These are phyloP conservation scores for Erethizon dorsatum DNA, from an alignment of 2,797 vertebrate species.

Conservation along the genomic window DNA sequence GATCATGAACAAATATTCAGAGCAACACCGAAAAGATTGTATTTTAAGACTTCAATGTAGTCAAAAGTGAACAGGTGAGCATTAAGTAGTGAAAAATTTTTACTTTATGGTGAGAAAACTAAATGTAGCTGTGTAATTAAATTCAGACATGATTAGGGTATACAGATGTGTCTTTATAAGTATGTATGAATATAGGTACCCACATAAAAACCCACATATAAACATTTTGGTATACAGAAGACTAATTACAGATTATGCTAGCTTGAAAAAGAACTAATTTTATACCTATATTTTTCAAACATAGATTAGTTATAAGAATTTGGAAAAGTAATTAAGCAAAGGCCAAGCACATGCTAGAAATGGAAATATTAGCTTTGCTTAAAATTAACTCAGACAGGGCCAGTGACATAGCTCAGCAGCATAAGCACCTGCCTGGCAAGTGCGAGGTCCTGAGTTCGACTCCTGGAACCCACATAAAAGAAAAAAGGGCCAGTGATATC, in stretches of 20 bases:
- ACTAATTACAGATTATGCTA: conserved; percentile 52
- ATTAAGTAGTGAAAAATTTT: conserved; percentile 45
- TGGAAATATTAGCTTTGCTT: background rate
- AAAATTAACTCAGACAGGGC: conserved; percentile 17
- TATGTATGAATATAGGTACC: background rate
- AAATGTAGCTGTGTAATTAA: background rate
- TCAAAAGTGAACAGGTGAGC: conserved; percentile 6
- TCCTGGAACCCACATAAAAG: too few species aligned
- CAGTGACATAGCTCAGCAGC: too few species aligned
- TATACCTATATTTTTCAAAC: conserved; percentile 26
- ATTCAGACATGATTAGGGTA: conserved; percentile 30
- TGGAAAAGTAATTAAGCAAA: conserved; percentile 66
- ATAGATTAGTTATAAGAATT: conserved; percentile 39
- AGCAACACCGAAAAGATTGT: conserved; percentile 16
- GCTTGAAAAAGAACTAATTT: conserved; percentile 60
- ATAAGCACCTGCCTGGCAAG: too few species aligned
- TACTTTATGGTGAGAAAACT: background rate
- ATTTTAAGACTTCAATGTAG: background rate
- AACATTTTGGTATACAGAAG: conserved; percentile 29
- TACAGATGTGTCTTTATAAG: background rate
- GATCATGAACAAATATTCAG: conserved; percentile 55
- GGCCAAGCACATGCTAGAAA: conserved; percentile 12
- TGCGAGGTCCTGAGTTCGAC: too few species aligned
- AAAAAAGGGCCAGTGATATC: too few species aligned
- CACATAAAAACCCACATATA: background rate